Evolutionary conservation across 2,888 invertebrate genomes (phyloP), one percentile per base, ranked within the genome.

Genomic region (Seira musarum): DNA sequence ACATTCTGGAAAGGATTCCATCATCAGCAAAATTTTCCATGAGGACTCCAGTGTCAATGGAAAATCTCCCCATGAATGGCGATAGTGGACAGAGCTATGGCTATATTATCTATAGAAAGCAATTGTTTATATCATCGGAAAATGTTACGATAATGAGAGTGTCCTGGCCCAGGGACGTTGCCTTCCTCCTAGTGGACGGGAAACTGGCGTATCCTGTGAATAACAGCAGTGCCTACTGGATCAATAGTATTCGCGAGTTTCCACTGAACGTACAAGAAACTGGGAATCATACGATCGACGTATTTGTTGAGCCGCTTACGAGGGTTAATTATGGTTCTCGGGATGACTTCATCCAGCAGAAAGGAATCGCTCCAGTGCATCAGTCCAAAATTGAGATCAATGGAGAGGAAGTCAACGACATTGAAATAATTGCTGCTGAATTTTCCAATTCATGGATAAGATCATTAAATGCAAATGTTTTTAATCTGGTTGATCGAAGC

Each of bases 81-180:
- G 83, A 72, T 13, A 89, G 88, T 57, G 92, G 92, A 0, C 92
- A 92, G 88, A 90, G 90, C 76, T 91, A 90, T 84, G 92, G 92
- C 0, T 92, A 91, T 85, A 89, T 90, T 17, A 84, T 91, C 25
- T 92, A 92, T 87, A 86, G 90, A 40, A n/a, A n/a, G n/a, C n/a
- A n/a, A n/a, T n/a, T n/a, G n/a, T n/a, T n/a, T n/a, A n/a, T n/a
- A n/a, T n/a, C n/a, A n/a, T n/a, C n/a, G n/a, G n/a, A n/a, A n/a
- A n/a, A n/a, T n/a, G n/a, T n/a, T n/a, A n/a, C n/a, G n/a, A n/a
- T n/a, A n/a, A n/a, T n/a, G n/a, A n/a, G n/a, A n/a, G n/a, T n/a
- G n/a, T n/a, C n/a, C n/a, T n/a, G n/a, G n/a, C n/a, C n/a, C n/a
- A n/a, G n/a, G n/a, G n/a, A n/a, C n/a, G n/a, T n/a, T n/a, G n/a